These are phyloP conservation scores for Mormyrus hasselquistii DNA, from an alignment of 2,797 vertebrate species.

Conservation along the genomic window DNA sequence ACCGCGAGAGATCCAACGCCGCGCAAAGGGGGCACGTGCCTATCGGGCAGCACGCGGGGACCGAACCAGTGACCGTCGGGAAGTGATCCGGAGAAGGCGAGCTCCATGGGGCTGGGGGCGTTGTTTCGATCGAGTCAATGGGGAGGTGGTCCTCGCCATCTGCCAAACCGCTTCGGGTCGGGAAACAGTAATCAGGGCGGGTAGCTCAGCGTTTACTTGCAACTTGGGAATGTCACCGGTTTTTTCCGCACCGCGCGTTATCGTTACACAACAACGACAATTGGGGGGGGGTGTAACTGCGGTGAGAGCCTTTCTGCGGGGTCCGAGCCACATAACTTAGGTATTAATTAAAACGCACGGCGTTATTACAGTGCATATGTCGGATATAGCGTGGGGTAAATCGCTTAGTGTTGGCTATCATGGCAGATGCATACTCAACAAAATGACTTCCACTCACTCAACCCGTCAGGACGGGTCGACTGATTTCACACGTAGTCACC, in stretches of 20 bases:
- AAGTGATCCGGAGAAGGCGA: background rate
- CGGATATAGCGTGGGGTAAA: background rate
- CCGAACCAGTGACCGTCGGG: background rate
- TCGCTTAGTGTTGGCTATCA: background rate
- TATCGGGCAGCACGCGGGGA: background rate
- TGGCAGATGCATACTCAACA: constrained; percentile 29
- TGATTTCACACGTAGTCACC: constrained; percentile 10
- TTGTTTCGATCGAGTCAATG: constrained; percentile 36
- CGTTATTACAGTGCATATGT: background rate
- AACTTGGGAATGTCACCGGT: background rate
- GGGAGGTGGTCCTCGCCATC: constrained; percentile 47
- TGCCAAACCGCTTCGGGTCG: constrained; percentile 48
- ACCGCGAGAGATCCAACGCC: background rate
- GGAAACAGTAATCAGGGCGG: constrained; percentile 15
- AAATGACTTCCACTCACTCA: constrained; percentile 46
- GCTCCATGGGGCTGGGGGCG: background rate
- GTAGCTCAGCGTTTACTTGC: background rate
- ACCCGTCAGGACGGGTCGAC: constrained; percentile 30
- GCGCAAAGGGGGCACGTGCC: background rate
- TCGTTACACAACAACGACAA: constrained; percentile 33
- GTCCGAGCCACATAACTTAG: background rate
- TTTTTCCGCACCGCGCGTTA: background rate
- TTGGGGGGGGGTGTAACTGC: constrained; percentile 22
- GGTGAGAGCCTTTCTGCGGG: background rate
- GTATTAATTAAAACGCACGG: background rate